phyloP scores from a whole-genome alignment of 2,797 vertebrate genomes.

The Poeciliopsis gracilis region DNA sequence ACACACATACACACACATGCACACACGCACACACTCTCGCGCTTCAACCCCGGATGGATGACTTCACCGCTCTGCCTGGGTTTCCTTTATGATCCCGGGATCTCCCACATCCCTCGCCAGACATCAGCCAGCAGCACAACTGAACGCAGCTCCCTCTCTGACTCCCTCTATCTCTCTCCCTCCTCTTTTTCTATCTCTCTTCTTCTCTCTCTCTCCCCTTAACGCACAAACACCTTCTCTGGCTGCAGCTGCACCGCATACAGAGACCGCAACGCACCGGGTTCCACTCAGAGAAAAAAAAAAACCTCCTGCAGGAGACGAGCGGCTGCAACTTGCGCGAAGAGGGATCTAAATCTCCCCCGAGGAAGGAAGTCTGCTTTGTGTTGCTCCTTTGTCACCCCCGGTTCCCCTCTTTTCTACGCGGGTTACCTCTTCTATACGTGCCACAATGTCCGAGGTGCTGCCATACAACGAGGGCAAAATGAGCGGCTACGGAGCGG shows the following conservation, averaged over 20 bases:
- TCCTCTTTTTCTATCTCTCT: background rate
- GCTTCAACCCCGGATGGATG: conserved; percentile 90
- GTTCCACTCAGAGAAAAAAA: conserved; percentile 5
- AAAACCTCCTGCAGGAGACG: conserved; percentile 26
- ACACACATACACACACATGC: too few relatives aligned
- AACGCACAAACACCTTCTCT: conserved; percentile 20
- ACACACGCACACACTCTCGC: conserved; percentile 45
- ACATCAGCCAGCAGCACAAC: conserved; percentile 76
- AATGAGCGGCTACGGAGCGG: conserved; percentile 94
- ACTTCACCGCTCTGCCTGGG: conserved; percentile 95
- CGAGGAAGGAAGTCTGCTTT: conserved; percentile 22
- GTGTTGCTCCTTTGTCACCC: conserved; percentile 9
- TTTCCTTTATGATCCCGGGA: conserved; percentile 96
- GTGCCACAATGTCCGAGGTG: conserved; percentile 93
- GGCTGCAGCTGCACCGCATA: conserved; percentile 49
- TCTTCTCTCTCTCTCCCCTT: background rate
- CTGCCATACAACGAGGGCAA: conserved; percentile 97
- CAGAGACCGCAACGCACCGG: conserved; percentile 40
- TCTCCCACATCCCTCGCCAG: conserved; percentile 85
- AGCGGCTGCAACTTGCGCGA: conserved; percentile 18
- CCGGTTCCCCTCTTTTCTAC: background rate
- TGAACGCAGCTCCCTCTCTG: conserved; percentile 58
- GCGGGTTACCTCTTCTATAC: conserved; percentile 19
- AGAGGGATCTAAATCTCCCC: conserved; percentile 49
- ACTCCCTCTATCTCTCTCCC: background rate